A percentile compares a stretch with the other conserved stretches of the same genome.
Evolutionary conservation across 2,888 invertebrate genomes (phyloP).

Genomic region (Leuctra nigra): DNA sequence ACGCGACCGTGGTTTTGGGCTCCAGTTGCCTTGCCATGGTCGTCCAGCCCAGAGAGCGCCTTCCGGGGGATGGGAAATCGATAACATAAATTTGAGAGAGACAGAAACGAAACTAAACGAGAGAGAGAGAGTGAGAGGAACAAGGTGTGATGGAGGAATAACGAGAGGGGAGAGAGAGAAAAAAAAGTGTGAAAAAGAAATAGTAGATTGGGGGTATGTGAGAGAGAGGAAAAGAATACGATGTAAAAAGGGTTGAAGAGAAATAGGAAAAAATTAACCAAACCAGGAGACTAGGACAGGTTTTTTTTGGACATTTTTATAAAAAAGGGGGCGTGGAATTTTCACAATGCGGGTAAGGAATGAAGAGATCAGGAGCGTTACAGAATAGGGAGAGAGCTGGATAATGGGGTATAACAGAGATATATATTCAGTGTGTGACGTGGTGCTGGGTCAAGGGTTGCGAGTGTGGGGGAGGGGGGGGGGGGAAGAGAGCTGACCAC

Average conservation of each 20-base stretch:
- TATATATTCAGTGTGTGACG: constrained; percentile 3
- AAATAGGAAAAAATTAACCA: not conserved
- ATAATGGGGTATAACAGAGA: not conserved
- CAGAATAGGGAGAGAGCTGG: not conserved
- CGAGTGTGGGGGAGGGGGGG: not conserved
- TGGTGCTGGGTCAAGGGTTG: not conserved
- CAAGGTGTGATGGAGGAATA: constrained; percentile 2
- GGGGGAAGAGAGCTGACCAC: not conserved
- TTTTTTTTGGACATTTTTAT: constrained; percentile 2
- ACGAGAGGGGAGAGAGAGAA: not conserved
- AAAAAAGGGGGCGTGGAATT: constrained; percentile 10
- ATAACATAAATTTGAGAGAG: constrained; percentile 24
- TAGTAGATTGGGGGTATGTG: not conserved
- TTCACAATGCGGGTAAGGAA: constrained; percentile 15
- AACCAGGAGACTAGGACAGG: not conserved
- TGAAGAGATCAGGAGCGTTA: constrained; percentile 2
- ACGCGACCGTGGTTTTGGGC: not conserved
- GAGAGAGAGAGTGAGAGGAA: constrained; percentile 4
- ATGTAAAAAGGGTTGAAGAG: not conserved
- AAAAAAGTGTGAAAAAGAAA: not conserved
- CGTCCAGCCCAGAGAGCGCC: not conserved
- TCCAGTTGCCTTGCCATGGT: not conserved
- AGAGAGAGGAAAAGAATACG: not conserved
- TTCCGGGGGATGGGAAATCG: constrained; percentile 20
- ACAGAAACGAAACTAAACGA: constrained; percentile 8